A percentile compares a stretch with the other conserved stretches of the same genome.
phyloP scores from a whole-genome alignment of 2,888 invertebrate genomes.

The Acronicta psi region DNA sequence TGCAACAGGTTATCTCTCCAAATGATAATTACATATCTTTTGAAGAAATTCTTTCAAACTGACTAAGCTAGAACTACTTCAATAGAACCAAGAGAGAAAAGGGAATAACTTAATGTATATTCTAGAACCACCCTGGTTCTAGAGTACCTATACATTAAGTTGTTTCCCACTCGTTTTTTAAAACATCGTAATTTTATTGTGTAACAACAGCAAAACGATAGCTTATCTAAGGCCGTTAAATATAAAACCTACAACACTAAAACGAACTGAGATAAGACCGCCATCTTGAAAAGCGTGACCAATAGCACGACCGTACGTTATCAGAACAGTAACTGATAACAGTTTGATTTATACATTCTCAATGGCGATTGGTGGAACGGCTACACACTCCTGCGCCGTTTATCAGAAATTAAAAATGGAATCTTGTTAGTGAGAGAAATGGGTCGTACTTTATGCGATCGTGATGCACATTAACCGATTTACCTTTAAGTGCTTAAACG shows the following conservation, averaged over 20 bases:
- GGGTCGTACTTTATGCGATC: constrained; percentile 67
- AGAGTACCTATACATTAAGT: neutral
- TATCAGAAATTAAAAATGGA: constrained; percentile 77
- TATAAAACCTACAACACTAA: constrained; percentile 74
- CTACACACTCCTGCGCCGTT: constrained; percentile 57
- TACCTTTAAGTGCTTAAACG: constrained; percentile 13
- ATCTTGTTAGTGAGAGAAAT: constrained; percentile 75
- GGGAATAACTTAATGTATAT: too few relatives aligned
- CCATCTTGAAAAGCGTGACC: constrained; percentile 85
- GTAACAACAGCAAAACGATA: constrained; percentile 64
- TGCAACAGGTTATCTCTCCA: too few relatives aligned
- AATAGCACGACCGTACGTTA: constrained; percentile 77
- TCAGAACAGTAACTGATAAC: constrained; percentile 80
- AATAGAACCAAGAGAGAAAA: too few relatives aligned
- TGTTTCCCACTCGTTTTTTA: constrained; percentile 8
- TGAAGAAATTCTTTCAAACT: too few relatives aligned
- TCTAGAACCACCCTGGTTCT: too few relatives aligned
- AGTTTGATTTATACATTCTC: constrained; percentile 81
- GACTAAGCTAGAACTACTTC: too few relatives aligned
- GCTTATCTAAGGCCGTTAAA: constrained; percentile 74
- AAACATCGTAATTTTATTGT: constrained; percentile 50
- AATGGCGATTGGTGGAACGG: constrained; percentile 77
- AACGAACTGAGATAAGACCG: constrained; percentile 77
- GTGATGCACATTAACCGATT: constrained; percentile 47
- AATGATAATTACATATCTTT: too few relatives aligned